Evolutionary conservation across 2,797 vertebrate species (phyloP).

Genomic region (Amphiprion clarkii): DNA sequence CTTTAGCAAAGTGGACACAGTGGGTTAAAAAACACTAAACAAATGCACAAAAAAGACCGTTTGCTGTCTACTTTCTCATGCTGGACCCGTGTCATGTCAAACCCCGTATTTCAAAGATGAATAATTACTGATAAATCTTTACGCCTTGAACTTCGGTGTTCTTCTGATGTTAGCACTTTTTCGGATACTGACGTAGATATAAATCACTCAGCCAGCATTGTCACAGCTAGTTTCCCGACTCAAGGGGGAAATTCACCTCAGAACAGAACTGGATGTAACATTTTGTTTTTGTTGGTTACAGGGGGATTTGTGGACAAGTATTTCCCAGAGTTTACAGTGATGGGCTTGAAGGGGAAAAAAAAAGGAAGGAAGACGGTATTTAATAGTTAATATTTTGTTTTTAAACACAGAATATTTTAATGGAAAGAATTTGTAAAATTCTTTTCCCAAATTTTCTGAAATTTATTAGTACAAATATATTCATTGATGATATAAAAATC

Average conservation of each 20-base stretch:
- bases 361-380: neutral
- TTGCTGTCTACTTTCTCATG: neutral
- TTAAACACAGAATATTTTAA: no score
- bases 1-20: neutral
- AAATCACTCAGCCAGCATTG: constrained; percentile 37
- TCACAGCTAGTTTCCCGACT: constrained; percentile 19
- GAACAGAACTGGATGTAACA: constrained; percentile 9
- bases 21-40: neutral
- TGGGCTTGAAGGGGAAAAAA: neutral
- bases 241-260: constrained; percentile 2
- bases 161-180: constrained; percentile 40
- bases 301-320: neutral
- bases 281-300: constrained; percentile 3
- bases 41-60: no score
- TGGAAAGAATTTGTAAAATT: no score
- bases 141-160: constrained; percentile 41
- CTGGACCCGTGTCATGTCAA: constrained; percentile 5
- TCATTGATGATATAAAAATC: constrained; percentile 11
- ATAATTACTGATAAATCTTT: constrained; percentile 34
- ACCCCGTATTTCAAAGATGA: constrained; percentile 9
- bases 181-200: constrained; percentile 27
- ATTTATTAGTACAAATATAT: constrained; percentile 26
- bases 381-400: neutral
- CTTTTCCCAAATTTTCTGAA: no score
- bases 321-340: neutral